A percentile compares a stretch with the other conserved stretches of the same genome.
Conservation (phyloP, 2,797 vertebrate genomes). For the Chloroceryle amazona region DNA sequence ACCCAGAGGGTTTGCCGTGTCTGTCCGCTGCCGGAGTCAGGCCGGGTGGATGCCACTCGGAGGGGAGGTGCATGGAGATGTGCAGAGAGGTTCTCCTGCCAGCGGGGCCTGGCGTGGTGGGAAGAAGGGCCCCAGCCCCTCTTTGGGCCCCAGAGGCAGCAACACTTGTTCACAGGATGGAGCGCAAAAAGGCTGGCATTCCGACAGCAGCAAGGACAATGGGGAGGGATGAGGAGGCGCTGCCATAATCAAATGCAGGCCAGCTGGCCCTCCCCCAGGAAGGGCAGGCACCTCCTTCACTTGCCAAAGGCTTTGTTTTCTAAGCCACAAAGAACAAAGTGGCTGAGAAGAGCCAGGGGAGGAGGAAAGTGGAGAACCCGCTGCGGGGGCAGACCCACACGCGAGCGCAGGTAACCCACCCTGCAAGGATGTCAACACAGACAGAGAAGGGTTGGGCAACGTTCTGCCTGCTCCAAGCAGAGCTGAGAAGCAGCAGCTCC, state of each 20-base stretch:
- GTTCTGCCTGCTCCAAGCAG: background rate
- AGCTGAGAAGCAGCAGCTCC: background rate
- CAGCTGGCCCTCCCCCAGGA: slow-evolving; percentile 71
- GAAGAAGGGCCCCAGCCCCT: slow-evolving; percentile 21
- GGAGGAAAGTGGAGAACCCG: background rate
- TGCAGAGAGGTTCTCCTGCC: background rate
- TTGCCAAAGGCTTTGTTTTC: slow-evolving; percentile 72
- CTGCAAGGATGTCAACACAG: background rate
- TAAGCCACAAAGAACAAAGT: slow-evolving; percentile 64
- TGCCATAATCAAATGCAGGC: slow-evolving; percentile 67
- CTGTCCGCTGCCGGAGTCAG: background rate
- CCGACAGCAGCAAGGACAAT: slow-evolving; percentile 65
- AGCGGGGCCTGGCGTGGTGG: background rate
- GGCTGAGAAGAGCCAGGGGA: background rate
- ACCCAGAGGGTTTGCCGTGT: background rate
- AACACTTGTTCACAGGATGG: slow-evolving; percentile 44
- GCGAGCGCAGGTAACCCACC: background rate
- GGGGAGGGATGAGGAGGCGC: slow-evolving; percentile 55
- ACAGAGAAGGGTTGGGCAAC: background rate
- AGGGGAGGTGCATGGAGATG: slow-evolving; percentile 16
- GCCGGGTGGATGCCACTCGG: fast-evolving
- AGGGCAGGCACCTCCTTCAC: slow-evolving; percentile 65
- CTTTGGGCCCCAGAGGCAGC: slow-evolving; percentile 47
- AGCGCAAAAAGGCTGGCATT: slow-evolving; percentile 48
- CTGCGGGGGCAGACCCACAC: background rate